Evolutionary conservation across 2,888 invertebrate genomes (phyloP), one percentile per base, ranked within the genome.

Genomic region (Xestobium rufovillosum): DNA sequence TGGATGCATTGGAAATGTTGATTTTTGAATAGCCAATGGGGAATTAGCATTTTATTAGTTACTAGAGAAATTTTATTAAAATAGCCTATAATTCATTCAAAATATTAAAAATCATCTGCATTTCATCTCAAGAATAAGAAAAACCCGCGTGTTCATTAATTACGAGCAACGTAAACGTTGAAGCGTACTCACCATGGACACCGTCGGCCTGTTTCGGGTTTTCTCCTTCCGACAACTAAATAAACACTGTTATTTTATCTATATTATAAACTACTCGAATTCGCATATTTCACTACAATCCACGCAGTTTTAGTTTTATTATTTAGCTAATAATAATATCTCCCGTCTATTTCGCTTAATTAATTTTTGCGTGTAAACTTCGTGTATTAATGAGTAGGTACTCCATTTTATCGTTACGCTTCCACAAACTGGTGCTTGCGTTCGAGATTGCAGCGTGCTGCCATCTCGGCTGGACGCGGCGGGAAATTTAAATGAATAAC

Each of bases 321-420:
- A 35, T 25, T 35, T 41, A 38, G 34, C 36, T 35, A 45, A 44
- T 39, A 42, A 13, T 42, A 41, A 39, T 26, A 37, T 30, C 41
- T 36, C 26, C 29, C 34, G 36, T 31, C 42, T 42, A 43, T 19
- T 53, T 58, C 55, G 52, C 49, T 56, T 57, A 56, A 56, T 59
- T 59, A 58, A 58, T 59, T 55, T 57, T 59, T 59, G 60, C 61
- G 60, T 62, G 61, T 60, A 58, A 62, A 63, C 61, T 60, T 60
- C 62, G 61, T 63, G 59, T 60, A 58, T 56, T 60, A 63, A 59
- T 57, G 57, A 6, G n/a, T 19, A 60, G 47, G 55, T 61, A 61
- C 65, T 63, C 66, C 66, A 66, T 66, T 62, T 66, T 66, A 61
- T 62, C 62, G 63, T 64, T 65, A 63, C 61, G 64, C 64, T 65